Evolutionary conservation across 2,113 vertebrate genomes (phyloP).

Genomic region (Pollachius pollachius): DNA sequence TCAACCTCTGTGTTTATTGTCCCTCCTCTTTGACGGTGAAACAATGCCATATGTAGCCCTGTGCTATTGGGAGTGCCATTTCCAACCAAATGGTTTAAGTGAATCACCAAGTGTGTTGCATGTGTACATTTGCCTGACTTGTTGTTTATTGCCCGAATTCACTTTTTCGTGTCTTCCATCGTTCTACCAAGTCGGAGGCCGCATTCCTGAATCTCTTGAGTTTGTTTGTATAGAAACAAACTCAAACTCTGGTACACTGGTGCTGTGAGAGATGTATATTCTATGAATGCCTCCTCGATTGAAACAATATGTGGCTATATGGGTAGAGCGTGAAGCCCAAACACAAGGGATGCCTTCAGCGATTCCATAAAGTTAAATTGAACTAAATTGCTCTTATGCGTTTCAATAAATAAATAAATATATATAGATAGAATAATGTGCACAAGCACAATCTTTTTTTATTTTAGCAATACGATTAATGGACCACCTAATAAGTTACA

Average conservation of each 20-base stretch:
- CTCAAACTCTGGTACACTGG: conserved; percentile 26
- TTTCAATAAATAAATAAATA: not conserved
- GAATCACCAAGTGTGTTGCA: conserved; percentile 66
- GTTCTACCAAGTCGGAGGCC: conserved; percentile 69
- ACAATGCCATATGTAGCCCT: conserved; percentile 55
- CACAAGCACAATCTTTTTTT: not conserved
- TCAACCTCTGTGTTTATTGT: conserved; percentile 39
- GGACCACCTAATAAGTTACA: not conserved
- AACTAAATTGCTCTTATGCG: not conserved
- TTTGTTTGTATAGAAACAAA: conserved; percentile 48
- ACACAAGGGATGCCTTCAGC: not conserved
- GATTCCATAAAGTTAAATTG: not conserved
- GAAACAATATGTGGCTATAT: conserved; percentile 27
- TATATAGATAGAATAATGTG: no score
- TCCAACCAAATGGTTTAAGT: conserved; percentile 56
- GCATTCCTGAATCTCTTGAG: conserved; percentile 56
- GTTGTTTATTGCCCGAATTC: conserved; percentile 69
- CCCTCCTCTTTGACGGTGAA: conserved; percentile 40
- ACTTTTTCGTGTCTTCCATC: conserved; percentile 54
- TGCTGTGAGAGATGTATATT: conserved; percentile 31
- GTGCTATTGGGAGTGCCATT: conserved; percentile 51
- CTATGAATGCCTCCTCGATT: conserved; percentile 38
- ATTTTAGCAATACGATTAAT: not conserved
- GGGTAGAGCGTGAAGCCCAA: conserved; percentile 1
- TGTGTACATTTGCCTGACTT: conserved; percentile 71